Base-by-base conservation (phyloP, 2,888 invertebrate species). In the Tetropium fuscum region DNA sequence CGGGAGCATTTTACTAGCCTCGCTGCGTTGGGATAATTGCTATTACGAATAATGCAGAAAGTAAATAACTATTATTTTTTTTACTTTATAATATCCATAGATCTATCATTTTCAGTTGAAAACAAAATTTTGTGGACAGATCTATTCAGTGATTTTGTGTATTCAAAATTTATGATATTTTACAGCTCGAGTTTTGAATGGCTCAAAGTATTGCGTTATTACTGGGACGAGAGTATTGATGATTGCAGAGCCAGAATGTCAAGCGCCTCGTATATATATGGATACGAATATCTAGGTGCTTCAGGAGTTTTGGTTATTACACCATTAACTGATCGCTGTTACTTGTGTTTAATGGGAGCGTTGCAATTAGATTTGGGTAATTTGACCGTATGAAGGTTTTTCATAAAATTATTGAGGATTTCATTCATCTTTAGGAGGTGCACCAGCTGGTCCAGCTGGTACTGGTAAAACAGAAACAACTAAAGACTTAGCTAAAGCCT, bases 401-500 rank as follows among this genome's bases (percentile, higher is more conserved):
- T 20, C 25, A 8, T 20, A 22, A 20, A 36, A 20, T 59, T 18
- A 8, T 10, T 48, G 11, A 22, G 11, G n/a, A 19, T 18, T 44
- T 11, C 27, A 18, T 11, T 2, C 15, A 36, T 44, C 70, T 69
- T 32, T 55, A 85, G 93, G 93, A 11, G 95, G 95, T 1, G 94
- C 95, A 0, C 94, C 95, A 0, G 94, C 95, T 0, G 95, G 95
- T 0, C 95, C 94, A 0, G 91, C 91, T 0, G 94, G 92, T 7
- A 95, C 94, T 0, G 95, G 95, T 18, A 95, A 95, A 82, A 95
- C 95, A 0, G 95, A 95, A 80, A 95, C 94, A 0, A 94, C 94
- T 0, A 95, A 95, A 78, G 95, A 95, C 83, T 82, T 95, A 70
- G 93, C 94, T 5, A 95, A 95, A 80, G 88, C 94, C 0, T 80